Base-by-base conservation (phyloP, 1,140 invertebrate genomes). In the Tetramorium parvispinum region DNA sequence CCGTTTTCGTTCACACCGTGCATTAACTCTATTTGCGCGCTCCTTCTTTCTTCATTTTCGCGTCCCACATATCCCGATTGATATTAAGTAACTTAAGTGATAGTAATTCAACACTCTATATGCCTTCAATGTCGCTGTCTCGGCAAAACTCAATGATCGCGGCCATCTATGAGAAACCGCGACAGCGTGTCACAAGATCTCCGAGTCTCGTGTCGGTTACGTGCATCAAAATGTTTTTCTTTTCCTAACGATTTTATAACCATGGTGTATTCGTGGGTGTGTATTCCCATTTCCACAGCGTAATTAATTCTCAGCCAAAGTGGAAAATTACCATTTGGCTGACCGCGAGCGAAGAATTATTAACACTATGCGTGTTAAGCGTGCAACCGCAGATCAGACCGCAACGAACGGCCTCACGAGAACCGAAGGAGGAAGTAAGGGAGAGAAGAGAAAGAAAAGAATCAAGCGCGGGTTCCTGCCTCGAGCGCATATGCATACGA, bases 11-110 rank as follows among this genome's bases (percentile, higher is more conserved):
- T 73, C 53, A n/a, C 40, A 27, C 3, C 11, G 18, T 18, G 18
- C 5, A 53, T 81, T 43, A 40, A 70, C 32, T 51, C 27, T 46
- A 32, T 65, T 65, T 40, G 32, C 32, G 27, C n/a, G n/a, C 68
- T 83, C 37, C 46, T 73, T 59, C 53, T 73, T 83, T 75, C 79
- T 32, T 73, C 24, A 83, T 83, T 75, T 75, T 61, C 43, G 68
- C 24, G 79, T 46, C 24, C 79, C 13, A 83, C 32, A 59, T 83
- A 61, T 49, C 18, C 32, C 66, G 68, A 83, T 83, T 83, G 24
- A 83, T 59, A 73, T 83, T 83, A 83, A 82, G 65, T 82, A 82
- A 82, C 78, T 82, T 57, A 82, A 83, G 18, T 83, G 68, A 83
- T 73, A 73, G 53, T 71, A 83, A 83, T 83, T 75, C 27, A 43